Evolutionary conservation across 2,888 invertebrate species (phyloP).

Genomic region (Drosophila parthenogenetica): DNA sequence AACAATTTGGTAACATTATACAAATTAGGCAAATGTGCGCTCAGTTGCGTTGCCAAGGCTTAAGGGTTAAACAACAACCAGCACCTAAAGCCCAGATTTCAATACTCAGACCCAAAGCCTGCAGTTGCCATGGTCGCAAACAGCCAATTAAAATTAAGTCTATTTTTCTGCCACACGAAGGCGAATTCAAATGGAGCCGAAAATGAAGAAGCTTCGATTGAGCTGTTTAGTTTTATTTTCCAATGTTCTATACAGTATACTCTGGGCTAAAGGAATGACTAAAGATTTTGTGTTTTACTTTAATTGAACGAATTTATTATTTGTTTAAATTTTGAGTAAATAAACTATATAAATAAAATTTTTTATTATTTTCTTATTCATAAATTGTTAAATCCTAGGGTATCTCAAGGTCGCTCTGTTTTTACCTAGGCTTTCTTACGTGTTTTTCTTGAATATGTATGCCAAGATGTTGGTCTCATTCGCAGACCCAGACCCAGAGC

Average conservation of each 20-base stretch:
- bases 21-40: slow-evolving; percentile 63
- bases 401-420: background rate
- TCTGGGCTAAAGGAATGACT: no score
- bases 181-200: slow-evolving; percentile 17
- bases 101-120: slow-evolving; percentile 6
- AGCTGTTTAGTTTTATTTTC: slow-evolving; percentile 12
- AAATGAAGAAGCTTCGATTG: slow-evolving; percentile 26
- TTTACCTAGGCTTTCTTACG: background rate
- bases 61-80: slow-evolving; percentile 46
- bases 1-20: slow-evolving; percentile 60
- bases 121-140: slow-evolving; percentile 52
- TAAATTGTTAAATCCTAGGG: background rate
- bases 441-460: slow-evolving; percentile 23
- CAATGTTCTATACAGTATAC: no score
- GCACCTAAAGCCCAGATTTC: slow-evolving; percentile 19
- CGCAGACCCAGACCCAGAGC: slow-evolving; percentile 27
- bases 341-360: no score
- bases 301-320: no score
- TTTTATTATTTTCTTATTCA: no score
- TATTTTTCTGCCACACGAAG: slow-evolving; percentile 1
- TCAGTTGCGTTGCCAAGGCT: slow-evolving; percentile 45
- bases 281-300: no score
- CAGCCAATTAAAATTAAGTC: slow-evolving; percentile 67
- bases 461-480: slow-evolving; percentile 42
- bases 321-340: no score